Conservation (phyloP, 2,888 invertebrate species). For the Aphidius colemani region DNA sequence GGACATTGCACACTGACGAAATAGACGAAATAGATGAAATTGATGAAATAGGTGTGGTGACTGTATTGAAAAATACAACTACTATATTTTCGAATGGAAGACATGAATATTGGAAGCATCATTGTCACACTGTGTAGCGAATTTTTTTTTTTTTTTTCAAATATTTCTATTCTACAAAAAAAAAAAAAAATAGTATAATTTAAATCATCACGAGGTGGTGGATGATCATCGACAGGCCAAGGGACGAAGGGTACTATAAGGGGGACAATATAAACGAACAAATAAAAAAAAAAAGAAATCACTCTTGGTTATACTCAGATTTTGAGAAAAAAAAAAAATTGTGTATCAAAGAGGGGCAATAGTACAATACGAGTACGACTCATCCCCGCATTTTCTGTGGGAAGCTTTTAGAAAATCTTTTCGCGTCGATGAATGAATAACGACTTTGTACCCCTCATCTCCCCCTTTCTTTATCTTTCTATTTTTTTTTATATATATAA, state of each 20-base stretch:
- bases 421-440: neutral
- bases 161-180: conserved; percentile 13
- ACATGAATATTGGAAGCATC: conserved; percentile 8
- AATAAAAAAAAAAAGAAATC: conserved; percentile 5
- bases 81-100: neutral
- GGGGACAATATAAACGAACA: conserved; percentile 12
- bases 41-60: conserved; percentile 30
- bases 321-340: conserved; percentile 33
- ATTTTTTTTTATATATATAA: neutral
- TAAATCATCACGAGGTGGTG: conserved; percentile 37
- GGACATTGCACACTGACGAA: conserved; percentile 5
- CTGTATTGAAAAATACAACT: conserved; percentile 16
- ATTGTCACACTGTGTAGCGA: conserved; percentile 33
- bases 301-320: neutral
- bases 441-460: neutral
- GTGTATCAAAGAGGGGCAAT: conserved; percentile 13
- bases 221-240: neutral
- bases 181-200: conserved; percentile 31
- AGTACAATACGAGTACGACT: neutral
- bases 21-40: too few species aligned
- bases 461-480: neutral
- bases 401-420: conserved; percentile 1
- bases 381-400: neutral
- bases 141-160: conserved; percentile 13
- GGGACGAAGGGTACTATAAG: neutral